Percentiles rank a stretch among this genome's conserved stretches.
These are phyloP conservation scores for Rachycentron canadum DNA, from an alignment of 2,797 vertebrate genomes.

Conservation along the genomic window DNA sequence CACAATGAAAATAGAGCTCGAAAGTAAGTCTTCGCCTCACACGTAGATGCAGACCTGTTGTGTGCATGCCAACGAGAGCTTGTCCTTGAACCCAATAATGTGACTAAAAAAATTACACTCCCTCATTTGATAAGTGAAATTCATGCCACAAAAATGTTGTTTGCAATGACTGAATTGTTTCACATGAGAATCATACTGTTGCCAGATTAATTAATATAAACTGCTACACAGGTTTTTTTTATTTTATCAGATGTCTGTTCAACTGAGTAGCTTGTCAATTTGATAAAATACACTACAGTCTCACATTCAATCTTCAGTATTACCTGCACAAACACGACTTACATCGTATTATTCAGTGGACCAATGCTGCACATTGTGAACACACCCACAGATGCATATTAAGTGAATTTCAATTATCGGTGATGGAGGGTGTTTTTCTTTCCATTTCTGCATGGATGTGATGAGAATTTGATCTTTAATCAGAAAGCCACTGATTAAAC, in stretches of 20 bases:
- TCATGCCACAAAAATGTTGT: constrained; percentile 78
- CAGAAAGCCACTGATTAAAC: constrained; percentile 89
- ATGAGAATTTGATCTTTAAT: constrained; percentile 88
- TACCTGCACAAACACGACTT: constrained; percentile 34
- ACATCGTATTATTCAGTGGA: constrained; percentile 19
- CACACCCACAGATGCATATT: constrained; percentile 49
- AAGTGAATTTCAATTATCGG: constrained; percentile 89
- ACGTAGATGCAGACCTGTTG: constrained; percentile 92
- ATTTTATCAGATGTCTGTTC: constrained; percentile 21
- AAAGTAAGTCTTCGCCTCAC: constrained; percentile 98
- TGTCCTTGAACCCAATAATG: constrained; percentile 91
- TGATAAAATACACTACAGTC: constrained; percentile 39
- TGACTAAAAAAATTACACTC: constrained; percentile 91
- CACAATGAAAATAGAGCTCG: constrained; percentile 99
- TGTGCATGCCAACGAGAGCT: constrained; percentile 97
- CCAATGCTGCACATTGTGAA: constrained; percentile 47
- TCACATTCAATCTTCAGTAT: constrained; percentile 26
- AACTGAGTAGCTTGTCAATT: constrained; percentile 43
- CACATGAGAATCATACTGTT: constrained; percentile 19
- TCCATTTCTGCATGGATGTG: constrained; percentile 90
- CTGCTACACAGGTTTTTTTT: constrained; percentile 24
- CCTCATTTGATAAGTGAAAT: constrained; percentile 99
- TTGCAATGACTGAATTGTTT: constrained; percentile 32
- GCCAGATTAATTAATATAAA: constrained; percentile 37
- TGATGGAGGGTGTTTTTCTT: constrained; percentile 87